A percentile compares a stretch with the other conserved stretches of the same genome.
Conservation (phyloP, 35 echinoderm and acorn worm species). For the Apostichopus californicus region DNA sequence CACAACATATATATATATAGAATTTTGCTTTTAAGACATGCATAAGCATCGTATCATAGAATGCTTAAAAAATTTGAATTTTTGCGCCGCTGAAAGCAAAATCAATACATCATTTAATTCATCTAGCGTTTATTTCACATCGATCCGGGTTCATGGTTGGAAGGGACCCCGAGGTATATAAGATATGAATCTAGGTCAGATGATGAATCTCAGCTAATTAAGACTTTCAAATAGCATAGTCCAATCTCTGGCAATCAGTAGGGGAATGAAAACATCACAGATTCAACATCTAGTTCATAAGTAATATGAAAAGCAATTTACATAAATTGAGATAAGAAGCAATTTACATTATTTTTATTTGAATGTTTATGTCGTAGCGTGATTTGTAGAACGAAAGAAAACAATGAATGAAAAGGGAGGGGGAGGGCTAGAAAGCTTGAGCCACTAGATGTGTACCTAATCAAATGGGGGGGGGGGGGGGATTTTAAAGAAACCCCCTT, state of each 20-base stretch:
- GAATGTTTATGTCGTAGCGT: neutral
- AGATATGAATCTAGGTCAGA: neutral
- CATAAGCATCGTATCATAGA: neutral
- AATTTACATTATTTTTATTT: neutral
- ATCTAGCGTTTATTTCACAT: neutral
- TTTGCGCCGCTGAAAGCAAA: neutral
- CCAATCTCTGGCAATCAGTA: neutral
- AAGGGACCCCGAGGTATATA: neutral
- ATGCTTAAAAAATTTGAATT: neutral
- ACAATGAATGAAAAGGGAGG: too few species aligned
- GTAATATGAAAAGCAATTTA: neutral
- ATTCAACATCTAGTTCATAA: neutral
- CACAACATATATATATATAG: neutral
- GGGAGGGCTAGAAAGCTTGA: too few species aligned
- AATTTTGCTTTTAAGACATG: neutral
- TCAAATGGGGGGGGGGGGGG: too few species aligned
- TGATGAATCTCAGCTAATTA: slow-evolving; percentile 4
- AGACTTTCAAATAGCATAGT: neutral
- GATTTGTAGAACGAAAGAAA: neutral
- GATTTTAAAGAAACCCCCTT: too few species aligned
- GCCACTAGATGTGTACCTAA: too few species aligned
- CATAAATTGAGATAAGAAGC: neutral
- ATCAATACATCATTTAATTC: slow-evolving; percentile 1
- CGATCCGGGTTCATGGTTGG: neutral
- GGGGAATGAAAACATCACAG: neutral